These are phyloP conservation scores for Phymatocera aterrima DNA, from an alignment of 2,888 invertebrate species.

Conservation along the genomic window DNA sequence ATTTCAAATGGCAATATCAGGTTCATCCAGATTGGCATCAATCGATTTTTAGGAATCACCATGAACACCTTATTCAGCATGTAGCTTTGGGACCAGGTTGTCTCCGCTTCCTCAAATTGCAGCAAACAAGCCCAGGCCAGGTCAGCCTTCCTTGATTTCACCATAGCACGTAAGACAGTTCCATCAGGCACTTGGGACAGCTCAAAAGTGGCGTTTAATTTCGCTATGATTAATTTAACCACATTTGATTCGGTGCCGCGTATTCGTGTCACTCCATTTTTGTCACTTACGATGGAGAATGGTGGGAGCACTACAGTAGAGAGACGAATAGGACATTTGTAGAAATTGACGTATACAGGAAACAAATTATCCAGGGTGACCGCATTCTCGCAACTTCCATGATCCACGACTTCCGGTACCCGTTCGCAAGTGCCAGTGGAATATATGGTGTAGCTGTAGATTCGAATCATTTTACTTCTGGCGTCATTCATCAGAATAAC, in stretches of 20 bases:
- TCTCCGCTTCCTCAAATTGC: neutral
- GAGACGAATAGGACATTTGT: slow-evolving; percentile 7
- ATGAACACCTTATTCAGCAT: neutral
- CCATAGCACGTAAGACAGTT: neutral
- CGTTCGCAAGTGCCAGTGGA: neutral
- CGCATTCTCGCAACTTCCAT: neutral
- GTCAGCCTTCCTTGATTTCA: neutral
- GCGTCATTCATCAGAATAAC: slow-evolving; percentile 1
- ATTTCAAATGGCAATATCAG: slow-evolving; percentile 6
- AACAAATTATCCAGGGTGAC: slow-evolving; percentile 1
- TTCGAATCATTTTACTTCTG: neutral
- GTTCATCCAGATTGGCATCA: slow-evolving; percentile 14
- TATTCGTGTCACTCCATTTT: neutral
- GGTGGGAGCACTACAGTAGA: slow-evolving; percentile 1
- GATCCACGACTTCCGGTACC: neutral
- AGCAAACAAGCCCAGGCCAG: neutral
- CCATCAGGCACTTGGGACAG: neutral
- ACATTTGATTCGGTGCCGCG: neutral
- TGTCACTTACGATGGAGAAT: neutral
- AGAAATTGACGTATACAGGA: neutral
- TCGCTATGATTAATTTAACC: neutral
- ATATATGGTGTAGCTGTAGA: slow-evolving; percentile 22
- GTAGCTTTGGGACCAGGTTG: neutral
- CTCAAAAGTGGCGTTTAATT: slow-evolving; percentile 15
- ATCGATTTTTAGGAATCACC: slow-evolving; percentile 3